These are phyloP conservation scores for Micronycteris hirsuta DNA, from an alignment of 2,113 vertebrate species.

Conservation along the genomic window DNA sequence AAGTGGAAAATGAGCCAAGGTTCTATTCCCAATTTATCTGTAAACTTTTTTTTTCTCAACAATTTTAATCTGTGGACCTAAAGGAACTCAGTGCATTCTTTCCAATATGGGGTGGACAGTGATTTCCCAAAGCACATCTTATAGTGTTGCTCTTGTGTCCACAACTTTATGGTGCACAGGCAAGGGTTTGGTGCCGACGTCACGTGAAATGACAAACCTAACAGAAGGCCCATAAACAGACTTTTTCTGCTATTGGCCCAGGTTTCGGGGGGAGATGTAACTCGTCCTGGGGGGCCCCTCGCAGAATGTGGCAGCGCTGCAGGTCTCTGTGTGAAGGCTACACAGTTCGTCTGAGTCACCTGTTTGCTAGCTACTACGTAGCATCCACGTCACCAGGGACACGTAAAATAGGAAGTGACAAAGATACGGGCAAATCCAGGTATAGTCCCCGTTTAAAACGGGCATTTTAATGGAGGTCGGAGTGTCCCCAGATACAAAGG, in stretches of 20 bases:
- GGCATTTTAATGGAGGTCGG: background rate
- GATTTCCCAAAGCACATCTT: background rate
- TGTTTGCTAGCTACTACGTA: background rate
- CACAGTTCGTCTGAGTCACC: background rate
- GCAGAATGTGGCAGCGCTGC: background rate
- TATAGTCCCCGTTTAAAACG: background rate
- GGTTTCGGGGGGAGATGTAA: background rate
- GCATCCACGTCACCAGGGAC: background rate
- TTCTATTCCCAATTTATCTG: background rate
- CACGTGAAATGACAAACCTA: background rate
- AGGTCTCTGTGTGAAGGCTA: background rate
- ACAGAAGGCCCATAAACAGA: background rate
- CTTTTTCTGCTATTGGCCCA: background rate
- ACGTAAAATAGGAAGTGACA: background rate
- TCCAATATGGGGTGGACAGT: background rate
- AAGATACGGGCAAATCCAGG: background rate
- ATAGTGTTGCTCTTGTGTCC: background rate
- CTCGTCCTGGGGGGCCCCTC: background rate
- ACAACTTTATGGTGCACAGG: background rate
- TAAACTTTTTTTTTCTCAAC: background rate
- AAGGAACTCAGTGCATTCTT: background rate
- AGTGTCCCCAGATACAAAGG: background rate
- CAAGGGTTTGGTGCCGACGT: background rate
- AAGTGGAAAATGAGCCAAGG: background rate
- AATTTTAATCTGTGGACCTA: background rate